Evolutionary conservation across 2,797 vertebrate species (phyloP), one percentile per base, ranked within the genome.

Genomic region (Argentina silus): DNA sequence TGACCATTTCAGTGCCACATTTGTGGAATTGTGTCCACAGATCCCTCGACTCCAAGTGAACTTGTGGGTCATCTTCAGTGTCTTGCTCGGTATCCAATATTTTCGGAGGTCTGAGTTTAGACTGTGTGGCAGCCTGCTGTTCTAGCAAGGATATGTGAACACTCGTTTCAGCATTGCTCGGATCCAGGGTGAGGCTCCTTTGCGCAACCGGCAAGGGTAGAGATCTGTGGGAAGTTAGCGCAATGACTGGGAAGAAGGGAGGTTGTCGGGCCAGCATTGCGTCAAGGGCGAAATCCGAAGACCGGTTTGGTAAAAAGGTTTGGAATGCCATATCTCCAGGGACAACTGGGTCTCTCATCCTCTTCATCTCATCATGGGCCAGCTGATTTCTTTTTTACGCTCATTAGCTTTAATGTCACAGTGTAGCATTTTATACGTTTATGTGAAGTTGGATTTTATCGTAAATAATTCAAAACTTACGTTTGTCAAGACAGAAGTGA

Each of bases 1-100:
- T 98, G 83, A 98, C 96, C 97, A 98, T 98, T 89, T 98, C 97
- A 0, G 97, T 98, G 73, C 95, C 95, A 80, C 92, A 88, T 82
- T 93, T 95, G 91, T 98, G 95, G 91, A 98, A 98, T 86, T 96
- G 94, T 71, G 93, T 95, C 97, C 97, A 98, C 79, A 98, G 95
- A 14, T 97, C 95, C 81, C 93, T 94, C 78, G 94, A 94, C 88
- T 98, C 97, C 84, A 98, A 83, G 78, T 94, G 95, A 80, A 98
- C 95, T 89, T 94, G 95, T 0, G 97, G 96, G 80, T 98, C 96
- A 9, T 96, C 95, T 70, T 97, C 95, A 36, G 91, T 89, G 70
- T 91, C 87, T 73, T 93, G 94, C 27, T 91, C 92, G 45, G 92
- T 92, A 75, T 94, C 93, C 84, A 92, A 82, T 71, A 89, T 92